Percentiles rank a stretch among this genome's conserved stretches.
phyloP scores from a whole-genome alignment of 2,888 invertebrate species.

The Drosophila falleni region DNA sequence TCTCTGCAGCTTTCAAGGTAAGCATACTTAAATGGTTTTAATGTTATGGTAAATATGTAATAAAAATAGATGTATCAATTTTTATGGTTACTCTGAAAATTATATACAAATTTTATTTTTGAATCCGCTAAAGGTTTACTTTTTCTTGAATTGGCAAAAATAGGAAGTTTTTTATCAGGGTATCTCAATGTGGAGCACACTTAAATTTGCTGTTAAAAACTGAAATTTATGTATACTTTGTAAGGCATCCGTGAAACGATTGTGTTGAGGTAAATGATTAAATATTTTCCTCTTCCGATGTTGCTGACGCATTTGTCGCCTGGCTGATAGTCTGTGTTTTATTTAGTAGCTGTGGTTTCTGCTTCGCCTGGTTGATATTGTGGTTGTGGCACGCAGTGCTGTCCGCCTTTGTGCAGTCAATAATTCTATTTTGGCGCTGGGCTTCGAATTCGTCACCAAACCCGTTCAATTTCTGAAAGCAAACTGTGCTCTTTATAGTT shows the following conservation, averaged over 20 bases:
- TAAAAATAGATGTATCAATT: neutral
- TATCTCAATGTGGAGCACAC: too few species aligned
- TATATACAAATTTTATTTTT: slow-evolving; percentile 2
- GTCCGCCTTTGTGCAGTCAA: slow-evolving; percentile 6
- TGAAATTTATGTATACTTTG: slow-evolving; percentile 2
- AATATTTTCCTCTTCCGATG: slow-evolving; percentile 15
- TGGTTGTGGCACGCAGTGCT: neutral
- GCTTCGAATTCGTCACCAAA: slow-evolving; percentile 8
- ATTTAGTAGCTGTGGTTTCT: slow-evolving; percentile 29
- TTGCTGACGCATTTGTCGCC: slow-evolving; percentile 7
- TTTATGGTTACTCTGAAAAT: slow-evolving; percentile 1
- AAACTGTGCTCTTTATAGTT: slow-evolving; percentile 16
- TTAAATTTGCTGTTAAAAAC: neutral
- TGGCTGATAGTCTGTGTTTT: slow-evolving; percentile 18
- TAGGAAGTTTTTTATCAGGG: neutral
- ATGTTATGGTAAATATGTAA: neutral
- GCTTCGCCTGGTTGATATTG: slow-evolving; percentile 7
- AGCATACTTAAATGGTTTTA: slow-evolving; percentile 4
- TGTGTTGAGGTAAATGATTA: slow-evolving; percentile 1
- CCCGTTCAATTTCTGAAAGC: slow-evolving; percentile 1
- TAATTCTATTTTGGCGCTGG: slow-evolving; percentile 46
- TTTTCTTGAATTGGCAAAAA: neutral
- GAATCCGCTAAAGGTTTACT: neutral
- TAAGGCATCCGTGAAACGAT: neutral
- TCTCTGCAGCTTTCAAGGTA: slow-evolving; percentile 11